phyloP scores from a whole-genome alignment of 2,888 invertebrate species.

The Harmothoe impar region DNA sequence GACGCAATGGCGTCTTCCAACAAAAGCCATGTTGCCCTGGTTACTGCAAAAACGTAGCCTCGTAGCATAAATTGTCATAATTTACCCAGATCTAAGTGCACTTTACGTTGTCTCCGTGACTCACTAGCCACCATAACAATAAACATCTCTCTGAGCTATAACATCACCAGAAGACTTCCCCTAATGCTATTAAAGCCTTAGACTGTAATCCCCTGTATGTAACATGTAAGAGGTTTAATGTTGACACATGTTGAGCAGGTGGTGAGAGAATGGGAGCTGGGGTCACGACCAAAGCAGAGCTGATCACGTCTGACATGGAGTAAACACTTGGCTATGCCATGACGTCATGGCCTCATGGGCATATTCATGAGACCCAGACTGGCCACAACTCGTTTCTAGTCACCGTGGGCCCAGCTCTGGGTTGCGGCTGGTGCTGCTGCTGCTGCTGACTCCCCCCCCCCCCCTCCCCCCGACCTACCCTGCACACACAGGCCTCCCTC shows the following conservation, averaged over 20 bases:
- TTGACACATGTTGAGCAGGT: too few relatives aligned
- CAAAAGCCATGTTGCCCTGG: background rate
- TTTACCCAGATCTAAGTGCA: background rate
- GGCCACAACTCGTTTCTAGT: background rate
- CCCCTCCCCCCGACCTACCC: background rate
- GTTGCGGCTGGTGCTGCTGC: background rate
- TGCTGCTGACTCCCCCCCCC: background rate
- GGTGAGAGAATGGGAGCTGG: background rate
- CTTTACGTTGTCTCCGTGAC: background rate
- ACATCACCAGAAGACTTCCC: too few relatives aligned
- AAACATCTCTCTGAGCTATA: background rate
- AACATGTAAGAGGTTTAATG: too few relatives aligned
- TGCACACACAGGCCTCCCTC: background rate
- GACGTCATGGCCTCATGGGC: background rate
- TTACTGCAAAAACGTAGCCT: background rate
- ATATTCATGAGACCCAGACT: background rate
- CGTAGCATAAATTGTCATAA: background rate
- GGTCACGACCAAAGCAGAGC: background rate
- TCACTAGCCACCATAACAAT: background rate
- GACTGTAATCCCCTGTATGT: too few relatives aligned
- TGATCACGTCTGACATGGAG: background rate
- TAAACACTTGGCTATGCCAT: slow-evolving; percentile 27
- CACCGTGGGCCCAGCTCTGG: background rate
- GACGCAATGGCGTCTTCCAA: background rate
- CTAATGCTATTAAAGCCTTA: too few relatives aligned